Conservation (phyloP, 1,140 invertebrate species). For the Bombus soroeensis region DNA sequence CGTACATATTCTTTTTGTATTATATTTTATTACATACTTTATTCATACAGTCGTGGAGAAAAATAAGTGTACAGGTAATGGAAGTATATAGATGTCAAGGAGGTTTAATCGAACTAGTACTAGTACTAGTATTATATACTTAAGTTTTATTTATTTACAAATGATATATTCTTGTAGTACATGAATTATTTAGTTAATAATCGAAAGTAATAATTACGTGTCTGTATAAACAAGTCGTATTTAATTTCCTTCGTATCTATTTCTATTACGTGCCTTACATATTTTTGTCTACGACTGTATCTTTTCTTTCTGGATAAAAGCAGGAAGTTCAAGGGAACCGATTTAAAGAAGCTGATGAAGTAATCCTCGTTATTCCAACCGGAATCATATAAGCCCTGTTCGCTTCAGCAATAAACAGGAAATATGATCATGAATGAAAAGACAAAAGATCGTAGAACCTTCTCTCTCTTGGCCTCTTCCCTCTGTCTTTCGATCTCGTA, state of each 20-base stretch:
- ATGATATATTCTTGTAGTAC: no score
- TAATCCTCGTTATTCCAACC: slow-evolving; percentile 49
- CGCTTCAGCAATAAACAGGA: slow-evolving; percentile 55
- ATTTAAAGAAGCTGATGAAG: slow-evolving; percentile 45
- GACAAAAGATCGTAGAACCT: slow-evolving; percentile 35
- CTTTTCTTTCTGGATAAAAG: not conserved
- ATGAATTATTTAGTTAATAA: no score
- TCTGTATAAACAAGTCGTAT: no score
- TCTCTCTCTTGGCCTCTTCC: not conserved
- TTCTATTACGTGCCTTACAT: not conserved
- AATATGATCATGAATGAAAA: slow-evolving; percentile 42
- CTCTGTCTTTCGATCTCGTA: not conserved
- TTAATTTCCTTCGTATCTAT: no score
- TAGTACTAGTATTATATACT: no score
- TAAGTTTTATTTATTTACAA: no score
- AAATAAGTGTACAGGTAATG: no score
- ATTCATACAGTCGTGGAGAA: not conserved
- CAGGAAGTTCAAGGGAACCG: not conserved
- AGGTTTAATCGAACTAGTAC: no score
- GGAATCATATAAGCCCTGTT: slow-evolving; percentile 45
- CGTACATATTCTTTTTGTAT: not conserved
- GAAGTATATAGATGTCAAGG: not conserved
- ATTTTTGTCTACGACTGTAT: not conserved
- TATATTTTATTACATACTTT: not conserved
- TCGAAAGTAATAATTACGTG: no score